Conservation (phyloP, 2,797 vertebrate species). For the Bryconaethiops microstoma region DNA sequence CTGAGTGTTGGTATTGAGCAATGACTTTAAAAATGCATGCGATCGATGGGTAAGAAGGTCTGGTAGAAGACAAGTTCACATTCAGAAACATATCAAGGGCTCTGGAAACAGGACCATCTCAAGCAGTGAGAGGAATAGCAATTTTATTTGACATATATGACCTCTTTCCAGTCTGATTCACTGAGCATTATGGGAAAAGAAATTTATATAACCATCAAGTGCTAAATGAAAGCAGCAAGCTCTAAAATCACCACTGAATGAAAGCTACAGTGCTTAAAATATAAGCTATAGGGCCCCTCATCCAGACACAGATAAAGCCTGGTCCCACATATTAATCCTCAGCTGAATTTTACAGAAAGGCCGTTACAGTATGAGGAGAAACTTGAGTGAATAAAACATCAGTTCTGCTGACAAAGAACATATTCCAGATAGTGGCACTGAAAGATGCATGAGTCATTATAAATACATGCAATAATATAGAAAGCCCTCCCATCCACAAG, state of each 20-base stretch:
- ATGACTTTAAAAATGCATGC: slow-evolving; percentile 28
- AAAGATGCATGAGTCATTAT: slow-evolving; percentile 41
- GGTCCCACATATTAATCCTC: not conserved
- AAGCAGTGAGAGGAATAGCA: not conserved
- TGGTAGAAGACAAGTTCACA: not conserved
- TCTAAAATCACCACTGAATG: slow-evolving; percentile 5
- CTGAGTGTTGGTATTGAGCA: slow-evolving; percentile 27
- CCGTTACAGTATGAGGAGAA: not conserved
- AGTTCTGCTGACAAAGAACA: slow-evolving; percentile 9
- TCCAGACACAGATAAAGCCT: not conserved
- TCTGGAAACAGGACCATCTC: not conserved
- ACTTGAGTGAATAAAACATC: not conserved
- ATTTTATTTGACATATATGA: slow-evolving; percentile 18
- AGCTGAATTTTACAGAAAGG: not conserved
- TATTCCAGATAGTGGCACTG: slow-evolving; percentile 9
- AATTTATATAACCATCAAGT: slow-evolving; percentile 11
- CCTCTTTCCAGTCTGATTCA: not conserved
- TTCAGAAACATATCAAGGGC: slow-evolving; percentile 14
- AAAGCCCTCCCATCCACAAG: not conserved
- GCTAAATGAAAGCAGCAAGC: not conserved
- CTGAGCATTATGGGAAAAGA: not conserved
- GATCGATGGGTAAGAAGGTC: slow-evolving; percentile 29
- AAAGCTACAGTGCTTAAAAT: not conserved
- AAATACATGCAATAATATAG: slow-evolving; percentile 29
- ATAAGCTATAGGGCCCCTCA: not conserved